Evolutionary conservation across 2,888 invertebrate genomes (phyloP), one percentile per base, ranked within the genome.

Genomic region (Lasioglossum morio): DNA sequence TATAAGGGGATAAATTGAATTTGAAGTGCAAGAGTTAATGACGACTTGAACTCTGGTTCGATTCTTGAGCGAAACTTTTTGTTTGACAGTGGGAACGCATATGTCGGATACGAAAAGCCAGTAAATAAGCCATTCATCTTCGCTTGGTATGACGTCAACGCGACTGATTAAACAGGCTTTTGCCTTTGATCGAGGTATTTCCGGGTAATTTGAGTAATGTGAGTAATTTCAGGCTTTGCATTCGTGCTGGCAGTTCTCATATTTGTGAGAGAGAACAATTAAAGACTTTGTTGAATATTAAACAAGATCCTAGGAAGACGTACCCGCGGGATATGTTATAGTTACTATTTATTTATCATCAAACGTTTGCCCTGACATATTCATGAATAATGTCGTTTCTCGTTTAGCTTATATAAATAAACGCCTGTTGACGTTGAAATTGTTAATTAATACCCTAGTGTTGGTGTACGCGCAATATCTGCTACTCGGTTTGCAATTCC

Each of bases 121-220:
- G 12, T 23, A 70, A 48, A 70, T 37, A 70, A 70, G 27, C 14
- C 8, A 19, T 69, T 43, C 46, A 14, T 53, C 27, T 60, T 73
- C n/a, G n/a, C 30, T 7, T 4, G 16, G 19, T 14, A 43, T 19
- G 37, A 8, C 19, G 27, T 16, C 34, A 19, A 53, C n/a, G 48
- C 19, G 72, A 48, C 53, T 23, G 66, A 79, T 79, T 82, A 74
- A 79, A 69, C 43, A 43, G 57, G 43, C 40, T 23, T 74, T 66
- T 23, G 48, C 23, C 48, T 77, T 77, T 66, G 81, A 53, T 34
- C 37, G 19, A 1, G 23, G 37, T 19, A n/a, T 72, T 63, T 77
- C 63, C 48, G 23, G 4, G 48, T 27, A 81, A 81, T 81, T 66
- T 27, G 48, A 46, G 63, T 27, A 81, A 81, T 81, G 53, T 23